Evolutionary conservation across 2,797 vertebrate genomes (phyloP).

Genomic region (Pseudochromis fuscus): DNA sequence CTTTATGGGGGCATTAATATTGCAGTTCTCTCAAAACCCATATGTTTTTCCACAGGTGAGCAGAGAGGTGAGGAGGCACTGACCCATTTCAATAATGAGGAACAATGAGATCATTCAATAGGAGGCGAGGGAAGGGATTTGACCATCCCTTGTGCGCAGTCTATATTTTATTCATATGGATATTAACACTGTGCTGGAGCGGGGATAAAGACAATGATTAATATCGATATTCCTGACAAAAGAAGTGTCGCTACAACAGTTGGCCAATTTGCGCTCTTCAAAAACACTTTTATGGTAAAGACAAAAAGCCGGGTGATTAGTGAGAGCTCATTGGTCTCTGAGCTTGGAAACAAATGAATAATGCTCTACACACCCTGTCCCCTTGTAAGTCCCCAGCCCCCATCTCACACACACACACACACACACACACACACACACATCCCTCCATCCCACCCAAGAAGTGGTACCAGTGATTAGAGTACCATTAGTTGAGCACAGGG

Average conservation of each 20-base stretch:
- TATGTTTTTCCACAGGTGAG: constrained; percentile 66
- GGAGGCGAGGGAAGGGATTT: constrained; percentile 23
- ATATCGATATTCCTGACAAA: constrained; percentile 67
- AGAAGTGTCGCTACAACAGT: constrained; percentile 63
- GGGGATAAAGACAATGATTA: constrained; percentile 62
- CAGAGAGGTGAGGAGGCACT: constrained; percentile 66
- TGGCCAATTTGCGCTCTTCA: constrained; percentile 62
- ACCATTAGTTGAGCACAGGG: constrained; percentile 77
- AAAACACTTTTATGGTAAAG: constrained; percentile 66
- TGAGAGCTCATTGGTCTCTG: constrained; percentile 70
- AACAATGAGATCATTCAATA: constrained; percentile 60
- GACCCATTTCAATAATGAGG: constrained; percentile 75
- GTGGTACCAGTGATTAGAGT: constrained; percentile 74
- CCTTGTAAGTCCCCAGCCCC: constrained; percentile 36
- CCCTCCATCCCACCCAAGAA: constrained; percentile 65
- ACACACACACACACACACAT: constrained; percentile 6
- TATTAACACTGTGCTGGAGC: constrained; percentile 62
- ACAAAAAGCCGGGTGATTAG: constrained; percentile 74
- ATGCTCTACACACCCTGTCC: constrained; percentile 41
- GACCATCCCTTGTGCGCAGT: constrained; percentile 51
- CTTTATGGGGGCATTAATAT: constrained; percentile 68
- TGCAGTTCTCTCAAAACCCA: constrained; percentile 54
- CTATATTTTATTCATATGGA: constrained; percentile 79
- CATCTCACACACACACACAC: constrained; percentile 27
- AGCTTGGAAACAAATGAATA: constrained; percentile 70